These are phyloP conservation scores for Antennarius maculatus DNA, from an alignment of 2,797 vertebrate species.

Conservation along the genomic window DNA sequence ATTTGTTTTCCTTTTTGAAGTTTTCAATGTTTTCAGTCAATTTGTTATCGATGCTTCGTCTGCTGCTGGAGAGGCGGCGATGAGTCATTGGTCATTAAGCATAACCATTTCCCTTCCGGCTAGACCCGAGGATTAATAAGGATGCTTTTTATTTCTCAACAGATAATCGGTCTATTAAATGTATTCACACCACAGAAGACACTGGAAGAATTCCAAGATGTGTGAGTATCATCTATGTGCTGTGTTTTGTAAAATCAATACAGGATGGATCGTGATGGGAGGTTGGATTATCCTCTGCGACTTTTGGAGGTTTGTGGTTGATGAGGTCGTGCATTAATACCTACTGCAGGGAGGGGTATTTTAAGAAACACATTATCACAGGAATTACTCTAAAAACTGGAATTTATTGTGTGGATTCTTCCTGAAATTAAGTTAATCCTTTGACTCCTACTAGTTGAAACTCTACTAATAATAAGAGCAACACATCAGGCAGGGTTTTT, in stretches of 20 bases:
- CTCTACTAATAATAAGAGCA: neutral
- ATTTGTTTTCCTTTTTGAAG: too few species aligned
- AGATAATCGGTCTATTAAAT: constrained; percentile 98
- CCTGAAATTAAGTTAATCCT: neutral
- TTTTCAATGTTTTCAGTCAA: too few species aligned
- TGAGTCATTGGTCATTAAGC: constrained; percentile 8
- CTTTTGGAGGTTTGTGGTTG: constrained; percentile 17
- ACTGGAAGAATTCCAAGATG: constrained; percentile 98
- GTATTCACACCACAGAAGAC: constrained; percentile 99
- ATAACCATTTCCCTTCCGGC: neutral
- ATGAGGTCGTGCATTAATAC: neutral
- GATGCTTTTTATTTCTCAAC: constrained; percentile 36
- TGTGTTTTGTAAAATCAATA: constrained; percentile 33
- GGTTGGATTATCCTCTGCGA: constrained; percentile 18
- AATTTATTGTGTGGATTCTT: neutral
- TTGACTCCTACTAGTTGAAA: neutral
- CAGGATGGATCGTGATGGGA: constrained; percentile 9
- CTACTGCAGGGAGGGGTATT: neutral
- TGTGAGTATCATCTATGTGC: constrained; percentile 86
- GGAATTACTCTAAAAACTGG: too few species aligned
- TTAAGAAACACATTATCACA: too few species aligned
- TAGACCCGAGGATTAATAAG: constrained; percentile 13
- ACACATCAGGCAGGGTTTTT: constrained; percentile 12
- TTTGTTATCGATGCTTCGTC: constrained; percentile 5
- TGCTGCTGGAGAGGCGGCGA: neutral